Evolutionary conservation across 2,888 invertebrate genomes (phyloP).

Genomic region (Epirrhoe tristata): DNA sequence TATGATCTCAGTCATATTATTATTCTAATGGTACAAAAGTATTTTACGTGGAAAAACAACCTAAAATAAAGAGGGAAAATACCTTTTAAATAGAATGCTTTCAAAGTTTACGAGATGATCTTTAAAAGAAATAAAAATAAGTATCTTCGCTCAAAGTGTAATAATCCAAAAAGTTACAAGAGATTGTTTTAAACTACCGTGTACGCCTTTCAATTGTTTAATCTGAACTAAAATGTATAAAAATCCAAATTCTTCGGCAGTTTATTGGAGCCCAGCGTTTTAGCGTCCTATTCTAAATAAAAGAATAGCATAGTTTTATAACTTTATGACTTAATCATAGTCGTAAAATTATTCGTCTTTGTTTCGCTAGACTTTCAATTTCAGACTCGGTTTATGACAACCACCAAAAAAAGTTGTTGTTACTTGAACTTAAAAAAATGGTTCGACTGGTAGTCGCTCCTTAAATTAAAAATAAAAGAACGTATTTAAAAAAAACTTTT

Average conservation of each 20-base stretch:
- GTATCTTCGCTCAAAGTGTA: not conserved
- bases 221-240: conserved; percentile 19
- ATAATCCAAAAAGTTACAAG: not conserved
- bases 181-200: conserved; percentile 14
- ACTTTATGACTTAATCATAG: conserved; percentile 47
- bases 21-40: too few species aligned
- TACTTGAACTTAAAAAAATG: conserved; percentile 7
- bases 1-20: too few species aligned
- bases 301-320: conserved; percentile 44
- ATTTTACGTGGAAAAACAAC: too few species aligned
- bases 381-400: conserved; percentile 36
- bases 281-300: conserved; percentile 33
- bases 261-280: conserved; percentile 36
- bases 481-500: too few species aligned
- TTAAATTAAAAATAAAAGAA: too few species aligned
- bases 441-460: conserved; percentile 9
- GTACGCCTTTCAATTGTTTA: conserved; percentile 11
- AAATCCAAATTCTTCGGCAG: conserved; percentile 35
- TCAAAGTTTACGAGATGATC: too few species aligned
- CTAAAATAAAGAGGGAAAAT: too few species aligned
- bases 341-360: conserved; percentile 48
- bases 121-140: not conserved
- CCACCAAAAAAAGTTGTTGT: conserved; percentile 2
- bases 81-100: too few species aligned
- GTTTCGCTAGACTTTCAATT: conserved; percentile 54